Conservation (phyloP, 2,888 invertebrate genomes). For the Hypsopygia costalis region DNA sequence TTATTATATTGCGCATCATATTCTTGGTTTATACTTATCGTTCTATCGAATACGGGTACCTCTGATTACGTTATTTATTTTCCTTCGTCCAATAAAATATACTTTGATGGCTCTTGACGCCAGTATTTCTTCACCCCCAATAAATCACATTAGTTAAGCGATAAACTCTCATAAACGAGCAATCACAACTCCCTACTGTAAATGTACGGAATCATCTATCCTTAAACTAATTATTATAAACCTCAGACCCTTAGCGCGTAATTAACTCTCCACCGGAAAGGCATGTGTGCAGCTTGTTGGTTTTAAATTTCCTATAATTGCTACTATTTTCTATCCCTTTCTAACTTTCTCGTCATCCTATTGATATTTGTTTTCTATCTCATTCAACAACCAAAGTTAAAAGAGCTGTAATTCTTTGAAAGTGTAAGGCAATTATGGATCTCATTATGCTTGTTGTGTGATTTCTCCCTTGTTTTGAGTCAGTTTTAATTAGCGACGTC, state of each 20-base stretch:
- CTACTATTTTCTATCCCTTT: conserved; percentile 12
- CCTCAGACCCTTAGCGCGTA: conserved; percentile 6
- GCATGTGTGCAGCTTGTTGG: conserved; percentile 25
- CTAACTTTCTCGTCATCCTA: conserved; percentile 1
- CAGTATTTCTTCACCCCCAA: too few relatives aligned
- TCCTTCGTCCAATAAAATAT: too few relatives aligned
- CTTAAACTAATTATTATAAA: conserved; percentile 8
- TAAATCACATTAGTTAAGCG: too few relatives aligned
- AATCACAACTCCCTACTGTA: conserved; percentile 2
- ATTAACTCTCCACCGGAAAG: conserved; percentile 8
- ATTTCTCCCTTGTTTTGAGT: conserved; percentile 13
- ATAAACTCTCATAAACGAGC: conserved; percentile 1
- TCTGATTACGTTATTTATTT: too few relatives aligned
- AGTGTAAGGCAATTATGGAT: neutral
- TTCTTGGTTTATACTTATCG: too few relatives aligned
- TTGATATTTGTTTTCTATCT: neutral
- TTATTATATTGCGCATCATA: too few relatives aligned
- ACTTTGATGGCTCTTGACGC: too few relatives aligned
- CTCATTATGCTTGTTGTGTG: conserved; percentile 7
- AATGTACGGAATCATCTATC: conserved; percentile 8
- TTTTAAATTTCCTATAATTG: conserved; percentile 39
- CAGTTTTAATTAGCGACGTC: conserved; percentile 26
- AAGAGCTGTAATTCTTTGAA: neutral
- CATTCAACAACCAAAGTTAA: neutral
- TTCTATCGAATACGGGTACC: too few relatives aligned